phyloP scores from a whole-genome alignment of 2,888 invertebrate species.

The Theretra japonica region DNA sequence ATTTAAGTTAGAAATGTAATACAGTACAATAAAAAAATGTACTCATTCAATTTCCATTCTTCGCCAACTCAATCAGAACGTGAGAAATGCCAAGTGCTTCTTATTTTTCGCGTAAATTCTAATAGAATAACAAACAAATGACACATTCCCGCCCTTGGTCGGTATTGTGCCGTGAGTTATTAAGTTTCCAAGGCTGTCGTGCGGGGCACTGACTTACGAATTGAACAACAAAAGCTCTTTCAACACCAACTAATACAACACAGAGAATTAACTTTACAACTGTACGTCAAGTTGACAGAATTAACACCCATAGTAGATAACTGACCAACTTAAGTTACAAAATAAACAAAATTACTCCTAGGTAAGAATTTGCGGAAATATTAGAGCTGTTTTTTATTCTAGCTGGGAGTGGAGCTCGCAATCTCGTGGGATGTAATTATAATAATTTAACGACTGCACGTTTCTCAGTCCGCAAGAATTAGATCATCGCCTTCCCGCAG shows the following conservation, averaged over 20 bases:
- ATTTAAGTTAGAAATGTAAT: background rate
- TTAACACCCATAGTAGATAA: background rate
- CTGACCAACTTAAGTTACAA: too few species aligned
- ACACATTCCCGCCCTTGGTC: background rate
- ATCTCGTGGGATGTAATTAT: too few species aligned
- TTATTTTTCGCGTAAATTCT: background rate
- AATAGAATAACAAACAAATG: background rate
- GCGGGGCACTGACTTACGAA: background rate
- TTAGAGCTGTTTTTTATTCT: too few species aligned
- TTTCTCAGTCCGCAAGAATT: too few species aligned
- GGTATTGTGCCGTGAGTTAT: background rate
- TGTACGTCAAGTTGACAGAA: background rate
- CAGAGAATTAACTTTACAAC: background rate
- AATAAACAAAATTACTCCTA: too few species aligned
- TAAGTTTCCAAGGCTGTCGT: background rate
- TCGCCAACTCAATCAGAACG: background rate
- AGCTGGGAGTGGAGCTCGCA: too few species aligned
- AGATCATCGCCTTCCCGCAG: too few species aligned
- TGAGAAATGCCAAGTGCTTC: conserved; percentile 9
- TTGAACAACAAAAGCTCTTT: conserved; percentile 8
- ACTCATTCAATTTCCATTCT: background rate
- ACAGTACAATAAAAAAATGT: background rate
- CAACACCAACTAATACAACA: background rate
- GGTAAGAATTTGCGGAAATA: too few species aligned
- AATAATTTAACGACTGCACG: too few species aligned